Evolutionary conservation across 2,113 vertebrate species (phyloP).

Genomic region (Tinamus guttatus): DNA sequence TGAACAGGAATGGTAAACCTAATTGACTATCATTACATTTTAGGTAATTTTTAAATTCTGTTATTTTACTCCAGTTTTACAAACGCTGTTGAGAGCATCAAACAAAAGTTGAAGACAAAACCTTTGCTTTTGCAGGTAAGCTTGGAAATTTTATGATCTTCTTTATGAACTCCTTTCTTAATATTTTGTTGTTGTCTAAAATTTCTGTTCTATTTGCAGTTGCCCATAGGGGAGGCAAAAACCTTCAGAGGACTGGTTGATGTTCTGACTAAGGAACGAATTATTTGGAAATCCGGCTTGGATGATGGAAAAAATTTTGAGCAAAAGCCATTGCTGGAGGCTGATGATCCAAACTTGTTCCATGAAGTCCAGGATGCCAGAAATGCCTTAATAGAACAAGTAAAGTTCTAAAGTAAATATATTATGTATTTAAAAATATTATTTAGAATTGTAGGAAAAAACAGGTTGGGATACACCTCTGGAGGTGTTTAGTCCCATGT

Average conservation of each 20-base stretch:
- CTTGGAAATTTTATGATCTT: neutral
- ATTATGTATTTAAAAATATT: constrained; percentile 22
- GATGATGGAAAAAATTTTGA: constrained; percentile 88
- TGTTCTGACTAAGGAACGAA: constrained; percentile 86
- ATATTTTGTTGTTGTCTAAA: neutral
- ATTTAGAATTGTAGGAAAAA: neutral
- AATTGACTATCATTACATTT: neutral
- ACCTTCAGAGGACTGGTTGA: constrained; percentile 91
- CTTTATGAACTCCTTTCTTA: neutral
- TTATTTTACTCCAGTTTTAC: constrained; percentile 78
- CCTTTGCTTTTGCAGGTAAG: constrained; percentile 93
- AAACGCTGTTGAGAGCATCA: constrained; percentile 91
- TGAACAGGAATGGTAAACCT: neutral
- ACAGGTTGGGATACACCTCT: neutral
- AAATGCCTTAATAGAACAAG: constrained; percentile 92
- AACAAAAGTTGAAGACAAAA: constrained; percentile 89
- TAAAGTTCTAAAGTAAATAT: constrained; percentile 83
- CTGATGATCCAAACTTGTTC: constrained; percentile 81
- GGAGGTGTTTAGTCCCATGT: neutral
- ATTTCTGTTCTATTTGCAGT: constrained; percentile 61
- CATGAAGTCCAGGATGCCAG: constrained; percentile 84
- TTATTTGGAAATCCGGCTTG: constrained; percentile 81
- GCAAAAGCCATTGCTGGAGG: constrained; percentile 73
- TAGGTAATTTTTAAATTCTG: neutral
- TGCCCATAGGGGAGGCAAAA: constrained; percentile 90